Conservation (phyloP, 2,888 invertebrate genomes). For the Ophraella communa region DNA sequence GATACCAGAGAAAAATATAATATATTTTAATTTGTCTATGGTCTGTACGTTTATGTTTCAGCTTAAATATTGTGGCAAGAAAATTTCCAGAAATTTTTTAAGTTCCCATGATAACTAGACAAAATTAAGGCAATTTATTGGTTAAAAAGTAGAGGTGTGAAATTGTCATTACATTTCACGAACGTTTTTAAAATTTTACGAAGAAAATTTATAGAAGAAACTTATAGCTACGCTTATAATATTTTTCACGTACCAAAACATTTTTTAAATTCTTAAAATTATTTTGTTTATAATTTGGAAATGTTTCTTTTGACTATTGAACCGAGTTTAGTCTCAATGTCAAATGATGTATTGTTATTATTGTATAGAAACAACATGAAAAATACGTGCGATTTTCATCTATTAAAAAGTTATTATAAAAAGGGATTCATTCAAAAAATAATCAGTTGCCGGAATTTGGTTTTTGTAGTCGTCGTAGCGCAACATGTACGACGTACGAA, state of each 20-base stretch:
- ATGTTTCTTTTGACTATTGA: not conserved
- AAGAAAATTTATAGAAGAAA: too few species aligned
- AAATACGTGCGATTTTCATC: constrained; percentile 13
- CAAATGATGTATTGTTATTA: constrained; percentile 3
- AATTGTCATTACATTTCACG: too few species aligned
- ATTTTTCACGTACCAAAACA: not conserved
- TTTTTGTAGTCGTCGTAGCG: constrained; percentile 2
- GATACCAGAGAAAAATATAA: too few species aligned
- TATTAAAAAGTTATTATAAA: constrained; percentile 2
- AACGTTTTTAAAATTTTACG: too few species aligned
- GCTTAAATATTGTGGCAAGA: too few species aligned
- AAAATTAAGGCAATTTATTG: too few species aligned
- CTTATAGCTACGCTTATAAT: not conserved
- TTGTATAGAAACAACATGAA: constrained; percentile 4
- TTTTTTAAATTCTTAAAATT: not conserved
- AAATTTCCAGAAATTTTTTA: too few species aligned
- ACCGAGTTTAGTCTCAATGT: constrained; percentile 13
- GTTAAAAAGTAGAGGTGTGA: too few species aligned
- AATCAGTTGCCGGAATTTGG: constrained; percentile 6
- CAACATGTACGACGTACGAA: constrained; percentile 17
- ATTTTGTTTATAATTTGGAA: not conserved
- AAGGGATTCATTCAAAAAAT: not conserved
- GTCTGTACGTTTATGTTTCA: too few species aligned
- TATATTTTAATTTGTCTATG: too few species aligned
- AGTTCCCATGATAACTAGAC: too few species aligned